Conservation (phyloP, 1,140 invertebrate species). For the Zaprionus taronus region DNA sequence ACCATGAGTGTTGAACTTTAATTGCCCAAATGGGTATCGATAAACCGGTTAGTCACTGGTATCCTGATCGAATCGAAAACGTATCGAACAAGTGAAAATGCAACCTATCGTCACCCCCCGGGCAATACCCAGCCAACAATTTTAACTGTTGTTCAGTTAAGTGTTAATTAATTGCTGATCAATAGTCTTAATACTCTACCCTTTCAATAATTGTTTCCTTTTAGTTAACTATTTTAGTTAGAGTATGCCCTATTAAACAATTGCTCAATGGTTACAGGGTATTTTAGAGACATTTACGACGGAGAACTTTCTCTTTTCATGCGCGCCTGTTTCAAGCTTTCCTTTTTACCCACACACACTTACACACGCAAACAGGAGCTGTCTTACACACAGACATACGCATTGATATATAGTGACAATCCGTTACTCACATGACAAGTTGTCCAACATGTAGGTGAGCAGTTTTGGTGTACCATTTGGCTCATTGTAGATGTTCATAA, state of each 20-base stretch:
- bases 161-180: background rate
- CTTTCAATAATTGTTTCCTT: background rate
- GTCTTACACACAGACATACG: slow-evolving; percentile 12
- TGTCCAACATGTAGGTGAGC: slow-evolving; percentile 96
- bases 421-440: slow-evolving; percentile 92
- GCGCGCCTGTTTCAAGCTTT: slow-evolving; percentile 71
- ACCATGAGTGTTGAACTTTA: slow-evolving; percentile 77
- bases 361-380: slow-evolving; percentile 50
- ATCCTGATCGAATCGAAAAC: slow-evolving; percentile 39
- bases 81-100: slow-evolving; percentile 22
- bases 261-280: slow-evolving; percentile 11
- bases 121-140: background rate
- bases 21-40: slow-evolving; percentile 47
- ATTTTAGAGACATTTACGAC: slow-evolving; percentile 6
- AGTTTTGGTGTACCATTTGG: slow-evolving; percentile 97
- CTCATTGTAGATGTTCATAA: slow-evolving; percentile 95
- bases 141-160: background rate
- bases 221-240: background rate
- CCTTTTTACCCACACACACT: slow-evolving; percentile 61
- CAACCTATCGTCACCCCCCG: background rate
- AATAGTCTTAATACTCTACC: background rate
- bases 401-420: slow-evolving; percentile 27
- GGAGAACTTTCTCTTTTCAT: slow-evolving; percentile 75
- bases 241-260: background rate
- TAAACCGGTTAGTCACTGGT: slow-evolving; percentile 51